Evolutionary conservation across 2,113 vertebrate genomes (phyloP).

Genomic region (Megaceryle torquata): DNA sequence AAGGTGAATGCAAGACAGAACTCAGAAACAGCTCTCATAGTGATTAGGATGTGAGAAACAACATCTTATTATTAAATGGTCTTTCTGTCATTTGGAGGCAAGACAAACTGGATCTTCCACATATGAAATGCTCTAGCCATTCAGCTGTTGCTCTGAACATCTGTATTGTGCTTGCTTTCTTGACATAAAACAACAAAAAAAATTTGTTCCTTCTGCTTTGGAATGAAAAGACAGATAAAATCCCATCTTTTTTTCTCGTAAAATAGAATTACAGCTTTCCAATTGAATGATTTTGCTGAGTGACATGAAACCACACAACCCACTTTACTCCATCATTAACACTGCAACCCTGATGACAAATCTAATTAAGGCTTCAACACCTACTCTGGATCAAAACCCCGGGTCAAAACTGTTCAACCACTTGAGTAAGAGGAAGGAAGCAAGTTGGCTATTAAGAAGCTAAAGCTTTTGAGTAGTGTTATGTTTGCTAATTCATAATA

Average conservation of each 20-base stretch:
- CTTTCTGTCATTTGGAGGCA: background rate
- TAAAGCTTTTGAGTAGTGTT: background rate
- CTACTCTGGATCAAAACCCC: background rate
- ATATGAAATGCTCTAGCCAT: background rate
- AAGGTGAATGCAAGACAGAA: background rate
- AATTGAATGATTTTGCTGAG: background rate
- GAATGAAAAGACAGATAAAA: background rate
- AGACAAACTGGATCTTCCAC: background rate
- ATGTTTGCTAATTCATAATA: background rate
- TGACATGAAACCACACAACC: background rate
- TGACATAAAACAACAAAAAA: background rate
- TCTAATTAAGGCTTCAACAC: background rate
- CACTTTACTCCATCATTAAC: background rate
- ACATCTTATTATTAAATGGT: background rate
- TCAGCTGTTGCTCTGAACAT: background rate
- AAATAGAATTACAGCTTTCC: background rate
- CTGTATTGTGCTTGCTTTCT: background rate
- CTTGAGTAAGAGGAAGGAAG: background rate
- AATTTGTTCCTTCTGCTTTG: too few species aligned
- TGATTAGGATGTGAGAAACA: background rate
- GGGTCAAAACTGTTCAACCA: background rate
- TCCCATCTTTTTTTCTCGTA: background rate
- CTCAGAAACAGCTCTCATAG: background rate
- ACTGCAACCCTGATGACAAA: background rate
- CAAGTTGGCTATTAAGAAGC: background rate